Percentiles rank a stretch among this genome's conserved stretches.
These are phyloP conservation scores for Actinia tenebrosa DNA, from an alignment of 64 coral and sea anemone genomes.

Conservation along the genomic window DNA sequence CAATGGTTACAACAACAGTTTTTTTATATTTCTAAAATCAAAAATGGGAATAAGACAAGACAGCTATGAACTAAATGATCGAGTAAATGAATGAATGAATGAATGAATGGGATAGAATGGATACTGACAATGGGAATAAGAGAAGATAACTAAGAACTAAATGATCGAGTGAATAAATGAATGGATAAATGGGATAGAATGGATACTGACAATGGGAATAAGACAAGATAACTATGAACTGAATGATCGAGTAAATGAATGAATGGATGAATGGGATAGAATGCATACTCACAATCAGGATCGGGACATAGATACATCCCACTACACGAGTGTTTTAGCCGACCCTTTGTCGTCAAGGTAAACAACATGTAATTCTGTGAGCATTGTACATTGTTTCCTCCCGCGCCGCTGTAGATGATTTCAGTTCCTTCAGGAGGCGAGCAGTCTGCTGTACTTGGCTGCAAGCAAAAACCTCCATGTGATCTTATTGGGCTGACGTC, in stretches of 20 bases:
- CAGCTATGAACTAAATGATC: neutral
- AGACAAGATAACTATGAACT: neutral
- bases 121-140: neutral
- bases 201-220: too few species aligned
- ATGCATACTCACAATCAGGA: neutral
- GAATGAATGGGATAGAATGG: neutral
- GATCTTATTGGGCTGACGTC: neutral
- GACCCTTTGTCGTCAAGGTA: slow-evolving; percentile 2
- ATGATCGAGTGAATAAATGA: too few species aligned
- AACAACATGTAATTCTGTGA: neutral
- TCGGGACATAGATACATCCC: slow-evolving; percentile 10
- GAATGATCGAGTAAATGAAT: neutral
- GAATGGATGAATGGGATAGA: neutral
- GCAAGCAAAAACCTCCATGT: neutral
- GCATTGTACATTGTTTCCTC: neutral
- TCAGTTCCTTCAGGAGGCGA: slow-evolving; percentile 9
- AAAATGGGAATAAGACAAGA: too few species aligned
- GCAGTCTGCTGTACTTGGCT: neutral
- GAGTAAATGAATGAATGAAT: neutral
- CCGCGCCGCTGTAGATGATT: neutral
- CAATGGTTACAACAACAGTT: too few species aligned
- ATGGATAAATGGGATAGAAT: too few species aligned
- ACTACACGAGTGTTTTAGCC: slow-evolving; percentile 1
- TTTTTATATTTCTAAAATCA: too few species aligned
- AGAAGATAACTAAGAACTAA: too few species aligned